Evolutionary conservation across 2,888 invertebrate genomes (phyloP).

Genomic region (Neoaliturus tenellus): DNA sequence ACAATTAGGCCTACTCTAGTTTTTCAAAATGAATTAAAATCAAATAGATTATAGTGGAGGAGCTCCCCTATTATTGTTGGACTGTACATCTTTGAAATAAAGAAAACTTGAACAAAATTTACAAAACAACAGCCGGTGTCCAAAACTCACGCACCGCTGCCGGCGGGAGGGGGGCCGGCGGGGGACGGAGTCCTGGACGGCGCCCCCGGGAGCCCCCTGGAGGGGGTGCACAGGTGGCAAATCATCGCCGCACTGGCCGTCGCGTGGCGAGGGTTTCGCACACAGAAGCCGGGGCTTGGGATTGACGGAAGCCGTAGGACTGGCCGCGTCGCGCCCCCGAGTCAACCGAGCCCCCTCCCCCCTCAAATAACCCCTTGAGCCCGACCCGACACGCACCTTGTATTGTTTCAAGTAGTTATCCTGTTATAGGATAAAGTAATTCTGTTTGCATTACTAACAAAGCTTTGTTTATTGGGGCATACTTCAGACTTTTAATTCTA

Average conservation of each 20-base stretch:
- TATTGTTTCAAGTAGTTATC: background rate
- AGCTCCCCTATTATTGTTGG: no score
- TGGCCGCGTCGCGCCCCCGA: background rate
- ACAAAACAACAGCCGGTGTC: no score
- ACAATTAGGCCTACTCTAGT: no score
- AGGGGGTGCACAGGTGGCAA: slow-evolving; percentile 38
- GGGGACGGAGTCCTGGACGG: background rate
- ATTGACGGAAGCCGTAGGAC: background rate
- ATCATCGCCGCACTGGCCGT: slow-evolving; percentile 9
- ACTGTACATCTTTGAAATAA: no score
- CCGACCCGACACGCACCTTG: background rate
- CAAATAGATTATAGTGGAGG: no score
- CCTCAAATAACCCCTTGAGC: background rate
- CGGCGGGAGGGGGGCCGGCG: background rate
- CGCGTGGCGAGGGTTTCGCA: slow-evolving; percentile 28
- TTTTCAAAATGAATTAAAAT: no score
- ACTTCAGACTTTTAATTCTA: no score
- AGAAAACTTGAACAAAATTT: no score
- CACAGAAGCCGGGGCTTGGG: slow-evolving; percentile 32
- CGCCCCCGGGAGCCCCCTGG: background rate
- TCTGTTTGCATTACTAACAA: no score
- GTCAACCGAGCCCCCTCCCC: background rate
- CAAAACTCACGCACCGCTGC: background rate
- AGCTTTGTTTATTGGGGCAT: no score
- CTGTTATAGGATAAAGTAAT: background rate